A percentile compares a stretch with the other conserved stretches of the same genome.
phyloP scores from a whole-genome alignment of 2,888 invertebrate species.

The Pandemis heparana region DNA sequence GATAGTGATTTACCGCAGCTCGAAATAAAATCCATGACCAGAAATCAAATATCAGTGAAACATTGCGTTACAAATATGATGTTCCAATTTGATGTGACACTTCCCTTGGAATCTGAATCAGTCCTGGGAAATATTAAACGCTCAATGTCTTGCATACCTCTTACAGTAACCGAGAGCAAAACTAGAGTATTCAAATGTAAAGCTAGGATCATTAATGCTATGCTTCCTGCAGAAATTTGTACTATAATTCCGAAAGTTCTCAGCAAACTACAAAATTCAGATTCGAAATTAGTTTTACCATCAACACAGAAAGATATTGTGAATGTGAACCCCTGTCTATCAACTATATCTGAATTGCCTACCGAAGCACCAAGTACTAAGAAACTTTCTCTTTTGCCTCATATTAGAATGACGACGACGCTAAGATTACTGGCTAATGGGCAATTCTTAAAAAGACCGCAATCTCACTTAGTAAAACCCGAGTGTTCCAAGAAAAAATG shows the following conservation, averaged over 20 bases:
- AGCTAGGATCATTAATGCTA: conserved; percentile 67
- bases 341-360: conserved; percentile 56
- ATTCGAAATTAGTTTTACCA: conserved; percentile 43
- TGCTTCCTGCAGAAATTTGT: conserved; percentile 75
- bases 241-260: conserved; percentile 71
- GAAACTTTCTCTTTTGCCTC: conserved; percentile 39
- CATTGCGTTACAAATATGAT: conserved; percentile 68
- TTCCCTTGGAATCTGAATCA: conserved; percentile 51
- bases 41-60: conserved; percentile 67
- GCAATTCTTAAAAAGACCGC: conserved; percentile 45
- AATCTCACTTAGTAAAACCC: conserved; percentile 22
- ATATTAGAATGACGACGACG: conserved; percentile 42
- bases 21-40: conserved; percentile 63
- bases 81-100: conserved; percentile 71
- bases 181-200: conserved; percentile 70
- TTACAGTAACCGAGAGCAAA: conserved; percentile 55
- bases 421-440: conserved; percentile 49
- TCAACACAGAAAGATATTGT: conserved; percentile 48
- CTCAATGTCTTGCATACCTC: conserved; percentile 57
- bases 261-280: conserved; percentile 54
- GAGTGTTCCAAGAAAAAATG: conserved; percentile 40
- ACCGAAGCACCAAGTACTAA: conserved; percentile 41
- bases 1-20: conserved; percentile 57
- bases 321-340: conserved; percentile 50
- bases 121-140: conserved; percentile 47